These are phyloP conservation scores for Asarcornis scutulata DNA, from an alignment of 2,113 vertebrate species.

Conservation along the genomic window DNA sequence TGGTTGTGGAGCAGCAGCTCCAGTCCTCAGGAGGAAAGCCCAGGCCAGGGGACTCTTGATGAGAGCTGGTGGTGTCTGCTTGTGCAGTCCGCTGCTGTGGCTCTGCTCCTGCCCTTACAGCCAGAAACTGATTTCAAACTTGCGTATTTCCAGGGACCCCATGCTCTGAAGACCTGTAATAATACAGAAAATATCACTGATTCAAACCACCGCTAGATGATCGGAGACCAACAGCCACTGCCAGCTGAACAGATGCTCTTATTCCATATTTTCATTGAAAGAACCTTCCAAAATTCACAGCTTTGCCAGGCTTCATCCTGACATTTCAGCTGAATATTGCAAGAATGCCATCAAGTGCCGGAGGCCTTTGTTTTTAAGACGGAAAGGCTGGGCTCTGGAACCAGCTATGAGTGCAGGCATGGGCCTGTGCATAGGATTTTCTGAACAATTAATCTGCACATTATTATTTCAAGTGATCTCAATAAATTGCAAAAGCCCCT, in stretches of 20 bases:
- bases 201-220: not conserved
- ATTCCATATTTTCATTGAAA: slow-evolving; percentile 18
- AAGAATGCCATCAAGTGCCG: slow-evolving; percentile 32
- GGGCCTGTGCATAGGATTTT: slow-evolving; percentile 47
- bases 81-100: not conserved
- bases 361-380: slow-evolving; percentile 38
- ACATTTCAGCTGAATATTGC: slow-evolving; percentile 59
- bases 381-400: slow-evolving; percentile 42
- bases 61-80: not conserved
- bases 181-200: slow-evolving; percentile 14
- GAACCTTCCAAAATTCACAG: slow-evolving; percentile 44
- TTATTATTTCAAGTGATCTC: slow-evolving; percentile 51
- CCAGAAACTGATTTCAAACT: not conserved
- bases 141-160: not conserved
- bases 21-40: not conserved
- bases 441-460: slow-evolving; percentile 15
- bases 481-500: slow-evolving; percentile 54
- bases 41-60: not conserved
- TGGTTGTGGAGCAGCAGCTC: not conserved
- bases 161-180: not conserved
- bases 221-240: slow-evolving; percentile 38
- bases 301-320: slow-evolving; percentile 41
- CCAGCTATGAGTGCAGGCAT: slow-evolving; percentile 8
- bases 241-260: slow-evolving; percentile 68
- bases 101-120: not conserved